phyloP scores from a whole-genome alignment of 2,888 invertebrate genomes.

The Arrhopalites spinosus region DNA sequence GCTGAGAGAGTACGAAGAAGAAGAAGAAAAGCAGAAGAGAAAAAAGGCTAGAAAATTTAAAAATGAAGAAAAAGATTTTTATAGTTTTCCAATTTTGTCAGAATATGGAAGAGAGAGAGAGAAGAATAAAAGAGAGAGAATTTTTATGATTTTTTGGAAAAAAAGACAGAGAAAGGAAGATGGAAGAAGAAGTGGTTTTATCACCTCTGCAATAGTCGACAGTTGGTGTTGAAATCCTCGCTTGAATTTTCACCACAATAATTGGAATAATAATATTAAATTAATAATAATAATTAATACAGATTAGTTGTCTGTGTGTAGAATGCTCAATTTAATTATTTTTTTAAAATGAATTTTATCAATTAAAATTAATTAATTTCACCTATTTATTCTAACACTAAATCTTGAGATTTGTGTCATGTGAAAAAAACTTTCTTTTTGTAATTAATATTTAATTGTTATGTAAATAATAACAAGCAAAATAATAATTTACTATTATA shows the following conservation, averaged over 20 bases:
- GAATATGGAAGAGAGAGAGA: constrained; percentile 8
- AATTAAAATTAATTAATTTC: too few relatives aligned
- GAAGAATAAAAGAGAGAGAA: constrained; percentile 12
- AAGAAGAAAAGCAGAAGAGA: not conserved
- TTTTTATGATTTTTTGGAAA: not conserved
- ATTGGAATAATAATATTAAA: not conserved
- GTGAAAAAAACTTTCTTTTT: too few relatives aligned
- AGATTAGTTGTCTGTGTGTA: too few relatives aligned
- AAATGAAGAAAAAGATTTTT: not conserved
- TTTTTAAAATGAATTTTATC: too few relatives aligned
- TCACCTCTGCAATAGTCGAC: constrained; percentile 56
- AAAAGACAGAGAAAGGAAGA: constrained; percentile 41
- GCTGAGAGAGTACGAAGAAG: too few relatives aligned
- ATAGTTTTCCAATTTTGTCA: not conserved
- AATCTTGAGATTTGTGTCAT: too few relatives aligned
- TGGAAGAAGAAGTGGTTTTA: constrained; percentile 35
- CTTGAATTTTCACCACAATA: constrained; percentile 37
- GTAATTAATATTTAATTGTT: too few relatives aligned
- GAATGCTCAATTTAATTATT: too few relatives aligned
- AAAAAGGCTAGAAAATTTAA: not conserved
- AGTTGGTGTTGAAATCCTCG: constrained; percentile 56
- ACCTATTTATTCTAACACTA: too few relatives aligned
- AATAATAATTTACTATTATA: too few relatives aligned
- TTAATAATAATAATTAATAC: not conserved
- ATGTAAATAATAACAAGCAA: too few relatives aligned